These are phyloP conservation scores for Gavia stellata DNA, from an alignment of 2,113 vertebrate genomes.

Conservation along the genomic window DNA sequence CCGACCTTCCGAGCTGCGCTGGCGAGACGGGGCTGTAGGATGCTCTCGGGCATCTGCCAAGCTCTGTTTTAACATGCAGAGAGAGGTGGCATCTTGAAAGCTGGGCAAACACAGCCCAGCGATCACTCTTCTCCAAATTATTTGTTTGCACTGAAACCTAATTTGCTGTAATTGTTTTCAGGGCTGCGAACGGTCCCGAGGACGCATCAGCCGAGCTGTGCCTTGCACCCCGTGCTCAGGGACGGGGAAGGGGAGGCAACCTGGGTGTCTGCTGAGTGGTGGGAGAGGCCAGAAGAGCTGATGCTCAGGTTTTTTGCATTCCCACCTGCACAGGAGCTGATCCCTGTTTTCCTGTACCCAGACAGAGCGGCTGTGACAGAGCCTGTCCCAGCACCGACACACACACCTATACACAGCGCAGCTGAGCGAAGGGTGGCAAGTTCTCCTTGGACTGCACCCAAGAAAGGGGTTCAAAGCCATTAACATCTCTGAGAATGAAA, in stretches of 20 bases:
- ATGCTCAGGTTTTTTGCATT: not conserved
- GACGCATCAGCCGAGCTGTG: accelerated
- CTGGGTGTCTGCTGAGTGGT: accelerated
- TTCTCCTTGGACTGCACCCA: not conserved
- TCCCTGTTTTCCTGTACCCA: not conserved
- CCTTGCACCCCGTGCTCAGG: not conserved
- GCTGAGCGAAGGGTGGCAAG: not conserved
- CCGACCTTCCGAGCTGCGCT: not conserved
- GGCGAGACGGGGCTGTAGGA: not conserved
- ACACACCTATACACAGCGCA: accelerated
- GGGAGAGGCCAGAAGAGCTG: not conserved
- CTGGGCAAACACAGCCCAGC: not conserved
- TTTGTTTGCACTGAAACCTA: not conserved
- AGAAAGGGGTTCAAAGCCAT: not conserved
- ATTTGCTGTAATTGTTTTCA: not conserved
- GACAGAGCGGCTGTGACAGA: not conserved
- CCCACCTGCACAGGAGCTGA: not conserved
- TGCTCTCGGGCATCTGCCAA: not conserved
- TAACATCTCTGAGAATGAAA: not conserved
- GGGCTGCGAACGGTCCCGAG: not conserved
- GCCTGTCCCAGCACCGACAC: not conserved
- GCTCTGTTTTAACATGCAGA: not conserved
- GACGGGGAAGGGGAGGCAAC: not conserved
- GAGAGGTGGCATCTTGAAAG: not conserved
- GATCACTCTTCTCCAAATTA: not conserved